Base-by-base conservation (phyloP, 2,888 invertebrate genomes). In the Drosophila incognita region DNA sequence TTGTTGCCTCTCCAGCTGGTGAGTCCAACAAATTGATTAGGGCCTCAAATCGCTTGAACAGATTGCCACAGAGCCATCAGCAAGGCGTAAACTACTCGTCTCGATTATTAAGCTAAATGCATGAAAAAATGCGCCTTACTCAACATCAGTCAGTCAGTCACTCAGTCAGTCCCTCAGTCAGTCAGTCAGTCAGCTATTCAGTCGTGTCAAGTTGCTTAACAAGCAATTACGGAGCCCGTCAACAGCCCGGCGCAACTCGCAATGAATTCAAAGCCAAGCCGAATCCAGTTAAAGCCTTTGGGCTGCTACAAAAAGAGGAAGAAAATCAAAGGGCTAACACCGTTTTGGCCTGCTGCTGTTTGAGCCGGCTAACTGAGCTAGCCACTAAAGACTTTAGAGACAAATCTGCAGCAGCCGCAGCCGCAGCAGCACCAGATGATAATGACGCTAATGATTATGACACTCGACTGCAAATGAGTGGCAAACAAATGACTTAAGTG, bases 401-500 rank as follows among this genome's bases (percentile, higher is more conserved):
- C 79, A 75, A 71, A 64, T 78, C 69, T 52, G 64, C 35, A 24
- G 24, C 58, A 65, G 64, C 52, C 33, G 35, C 51, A 36, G 36
- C 2, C 4, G 15, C 15, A 15, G 36, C 42, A 42, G 21, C 42
- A 2, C 24, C 31, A 31, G 24, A 62, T 60, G 48, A 65, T 62
- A 31, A 56, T 76, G 27, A 69, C 66, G 64, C 42, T 42, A 31
- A 36, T 64, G 61, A 60, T 66, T 52, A 40, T 75, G 72, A 62
- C 72, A 69, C 56, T 72, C 69, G 35, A 13, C 69, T 57, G 53
- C 46, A 69, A 76, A 57, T 46, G 64, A 61, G 69, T 46, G 53
- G 58, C 63, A 66, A 78, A 69, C 76, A 79, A 82, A 82, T 79
- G 84, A 82, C 83, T 83, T 82, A 79, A 81, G 82, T 81, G 76